Base-by-base conservation (phyloP, 2,113 vertebrate species). In the Burhinus oedicnemus region DNA sequence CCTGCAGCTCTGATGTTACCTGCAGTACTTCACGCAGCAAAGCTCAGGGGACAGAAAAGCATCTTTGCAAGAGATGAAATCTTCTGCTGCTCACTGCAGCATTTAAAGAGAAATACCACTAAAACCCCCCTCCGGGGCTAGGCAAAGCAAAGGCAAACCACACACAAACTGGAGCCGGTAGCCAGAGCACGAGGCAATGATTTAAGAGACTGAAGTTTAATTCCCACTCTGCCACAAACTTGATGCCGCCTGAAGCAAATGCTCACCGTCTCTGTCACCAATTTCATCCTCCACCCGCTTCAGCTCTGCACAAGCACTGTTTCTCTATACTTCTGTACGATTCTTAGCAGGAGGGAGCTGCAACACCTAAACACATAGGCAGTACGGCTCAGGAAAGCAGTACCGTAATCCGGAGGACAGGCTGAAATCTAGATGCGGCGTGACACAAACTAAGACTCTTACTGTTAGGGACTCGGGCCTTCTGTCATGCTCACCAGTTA, bases 261-360 rank as follows among this genome's bases (percentile, higher is more conserved):
- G 9, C 64, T 69, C 3, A 1, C 30, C 22, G 42, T 22, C 76
- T 30, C 64, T 69, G 49, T 51, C 85, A 32, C 30, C 4, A 20
- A 7, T 16, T n/a, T 65, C 58, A 20, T 34, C 57, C 57, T 21
- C 52, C 38, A 8, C 25, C 51, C 54, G 76, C 57, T 34, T 30
- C 38, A 29, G 57, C 49, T 32, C 57, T 17, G 20, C 42, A 19
- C 54, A 16, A 38, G 69, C n/a, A 17, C 81, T 4, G 5, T 4
- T 49, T 12, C n/a, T 61, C 36, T 15, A n/a, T 32, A 6, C 0
- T 1, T 44, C 4, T 9, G n/a, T 7, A 27, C 3, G 0, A 15
- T 4, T 19, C 10, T 14, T 9, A 38, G 38, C 38, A 61, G 40
- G 23, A 61, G 19, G 27, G 18, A 45, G n/a, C 65, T 1, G 26